Percentiles rank a stretch among this genome's conserved stretches.
phyloP scores from a whole-genome alignment of 2,113 vertebrate genomes.

The Istiophorus platypterus region DNA sequence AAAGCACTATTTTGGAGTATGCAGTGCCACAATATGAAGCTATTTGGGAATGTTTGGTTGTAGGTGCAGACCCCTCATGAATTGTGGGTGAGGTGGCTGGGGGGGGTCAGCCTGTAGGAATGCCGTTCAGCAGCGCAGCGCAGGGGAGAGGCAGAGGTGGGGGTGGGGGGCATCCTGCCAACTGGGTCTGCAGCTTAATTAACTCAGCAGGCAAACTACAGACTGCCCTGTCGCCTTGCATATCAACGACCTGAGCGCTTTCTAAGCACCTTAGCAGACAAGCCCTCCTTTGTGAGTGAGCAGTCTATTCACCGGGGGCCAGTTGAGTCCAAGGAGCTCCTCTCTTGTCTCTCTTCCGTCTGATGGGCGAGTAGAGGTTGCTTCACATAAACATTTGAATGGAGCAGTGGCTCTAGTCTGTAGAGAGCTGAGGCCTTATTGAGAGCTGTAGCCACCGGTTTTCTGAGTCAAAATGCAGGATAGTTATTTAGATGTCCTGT shows the following conservation, averaged over 20 bases:
- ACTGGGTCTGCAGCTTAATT: conserved; percentile 84
- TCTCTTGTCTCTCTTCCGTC: conserved; percentile 54
- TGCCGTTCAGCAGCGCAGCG: conserved; percentile 39
- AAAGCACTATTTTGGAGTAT: conserved; percentile 9
- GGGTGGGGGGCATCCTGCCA: conserved; percentile 73
- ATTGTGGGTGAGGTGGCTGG: conserved; percentile 11
- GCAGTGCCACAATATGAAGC: neutral
- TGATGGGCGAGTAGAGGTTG: conserved; percentile 53
- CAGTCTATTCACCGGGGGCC: conserved; percentile 78
- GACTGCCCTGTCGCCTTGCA: conserved; percentile 86
- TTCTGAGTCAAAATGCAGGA: conserved; percentile 12
- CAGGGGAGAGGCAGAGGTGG: conserved; percentile 21
- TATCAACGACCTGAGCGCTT: conserved; percentile 88
- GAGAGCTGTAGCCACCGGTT: conserved; percentile 13
- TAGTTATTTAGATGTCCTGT: neutral
- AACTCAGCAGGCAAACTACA: conserved; percentile 83
- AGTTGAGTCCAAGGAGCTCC: conserved; percentile 55
- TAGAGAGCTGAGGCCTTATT: conserved; percentile 3
- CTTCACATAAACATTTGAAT: conserved; percentile 56
- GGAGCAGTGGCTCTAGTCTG: conserved; percentile 11
- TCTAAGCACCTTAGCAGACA: conserved; percentile 86
- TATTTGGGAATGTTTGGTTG: neutral
- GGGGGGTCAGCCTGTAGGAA: conserved; percentile 53
- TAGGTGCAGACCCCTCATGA: conserved; percentile 15
- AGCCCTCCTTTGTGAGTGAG: conserved; percentile 87